Evolutionary conservation across 1,140 invertebrate genomes (phyloP).

Genomic region (Hyles vespertilio): DNA sequence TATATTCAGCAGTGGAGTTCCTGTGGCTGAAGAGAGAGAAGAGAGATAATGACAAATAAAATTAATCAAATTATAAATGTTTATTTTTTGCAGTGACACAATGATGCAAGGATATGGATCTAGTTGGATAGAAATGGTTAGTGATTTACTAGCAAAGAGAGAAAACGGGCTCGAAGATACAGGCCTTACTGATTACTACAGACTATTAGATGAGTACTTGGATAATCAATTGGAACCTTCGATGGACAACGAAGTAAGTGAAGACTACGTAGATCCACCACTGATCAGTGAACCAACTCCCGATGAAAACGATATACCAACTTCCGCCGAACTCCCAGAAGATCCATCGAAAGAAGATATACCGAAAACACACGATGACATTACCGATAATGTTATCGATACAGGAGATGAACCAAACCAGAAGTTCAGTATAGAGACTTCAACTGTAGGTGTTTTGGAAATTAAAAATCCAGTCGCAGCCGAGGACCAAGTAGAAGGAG

Average conservation of each 20-base stretch:
- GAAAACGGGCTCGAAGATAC: slow-evolving; percentile 62
- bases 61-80: slow-evolving; percentile 10
- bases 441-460: slow-evolving; percentile 61
- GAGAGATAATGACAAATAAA: too few relatives aligned
- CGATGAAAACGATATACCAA: slow-evolving; percentile 48
- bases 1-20: too few relatives aligned
- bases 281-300: slow-evolving; percentile 22
- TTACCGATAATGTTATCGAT: slow-evolving; percentile 51
- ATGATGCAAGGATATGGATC: slow-evolving; percentile 58
- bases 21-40: too few relatives aligned
- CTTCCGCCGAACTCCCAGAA: slow-evolving; percentile 13
- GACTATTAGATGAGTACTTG: slow-evolving; percentile 62
- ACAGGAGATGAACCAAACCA: slow-evolving; percentile 42
- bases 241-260: slow-evolving; percentile 26
- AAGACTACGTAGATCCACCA: slow-evolving; percentile 48
- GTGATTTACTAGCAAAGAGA: slow-evolving; percentile 55
- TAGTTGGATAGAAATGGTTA: slow-evolving; percentile 56
- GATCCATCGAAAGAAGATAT: slow-evolving; percentile 13
- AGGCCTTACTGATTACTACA: slow-evolving; percentile 60
- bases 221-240: slow-evolving; percentile 60
- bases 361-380: slow-evolving; percentile 37
- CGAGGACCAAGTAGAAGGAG: slow-evolving; percentile 39
- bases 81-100: slow-evolving; percentile 43
- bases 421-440: slow-evolving; percentile 51
- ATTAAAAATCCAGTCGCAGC: slow-evolving; percentile 56